Evolutionary conservation across 1,140 invertebrate species (phyloP), one percentile per base, ranked within the genome.

Genomic region (Drosophila albomicans): DNA sequence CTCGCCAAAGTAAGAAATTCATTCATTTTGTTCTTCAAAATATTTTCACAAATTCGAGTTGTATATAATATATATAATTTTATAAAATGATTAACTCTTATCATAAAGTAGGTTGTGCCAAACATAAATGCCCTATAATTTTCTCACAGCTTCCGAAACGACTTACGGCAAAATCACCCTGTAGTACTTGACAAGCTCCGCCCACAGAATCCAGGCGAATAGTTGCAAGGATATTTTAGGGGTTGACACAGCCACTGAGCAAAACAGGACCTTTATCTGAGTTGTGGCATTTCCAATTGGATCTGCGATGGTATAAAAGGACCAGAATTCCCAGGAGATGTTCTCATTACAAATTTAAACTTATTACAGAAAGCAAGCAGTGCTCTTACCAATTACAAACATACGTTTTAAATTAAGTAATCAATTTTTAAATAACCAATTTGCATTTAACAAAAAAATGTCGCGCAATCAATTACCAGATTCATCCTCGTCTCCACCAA

Each of bases 401-500:
- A 56, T 41, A 41, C 28, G 16, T 10, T 15, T 28, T 32, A 13
- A 54, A 59, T 46, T 16, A 52, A 54, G 13, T 20, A 10, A 0
- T 32, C 6, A 67, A 51, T 13, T 43, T 6, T 13, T 10, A 41
- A 20, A 5, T 38, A 25, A 30, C 16, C 11, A 89, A 57, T 86
- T 92, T 16, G 57, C 48, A 49, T 28, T 30, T 28, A 15, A 46
- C 25, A 8, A n/a, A 91, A 91, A 78, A 59, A 92, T 93, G 90
- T 92, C 91, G 25, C 82, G 91, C 38, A 92, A 92, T 91, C 94
- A 93, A 71, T 85, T 94, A 48, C 94, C 94, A 11, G 94, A 94
- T 82, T 94, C 93, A 7, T 94, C 94, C 10, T 94, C 93, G n/a
- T 94, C 94, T 5, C 94, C 94, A 10, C 93, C 93, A 28, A 93